Base-by-base conservation (phyloP, 1,140 invertebrate genomes). In the Drosophila sturtevanti region DNA sequence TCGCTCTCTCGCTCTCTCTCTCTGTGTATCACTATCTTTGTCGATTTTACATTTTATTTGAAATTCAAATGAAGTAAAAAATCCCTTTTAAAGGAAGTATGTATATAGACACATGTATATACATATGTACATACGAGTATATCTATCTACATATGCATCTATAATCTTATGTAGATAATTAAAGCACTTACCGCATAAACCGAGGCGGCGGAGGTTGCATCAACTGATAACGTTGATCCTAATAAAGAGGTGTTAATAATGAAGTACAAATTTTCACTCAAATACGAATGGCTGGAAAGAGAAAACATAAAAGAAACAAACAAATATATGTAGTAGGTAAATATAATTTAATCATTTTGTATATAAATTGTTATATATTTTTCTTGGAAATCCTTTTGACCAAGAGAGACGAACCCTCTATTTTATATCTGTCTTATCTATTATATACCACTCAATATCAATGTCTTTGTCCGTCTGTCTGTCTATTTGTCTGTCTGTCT, bases 381-480 rank as follows among this genome's bases (percentile, higher is more conserved):
- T 48, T 21, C 9, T 48, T 48, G 3, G 3, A 21, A 16, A 21
- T 4, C 22, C 1, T 24, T 24, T 24, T 24, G 22, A 4, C 22
- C 22, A 24, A 24, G 22, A 3, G n/a, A n/a, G n/a, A n/a, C n/a
- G n/a, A n/a, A 0, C 27, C 2, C 11, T 56, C 18, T 1, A 4
- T 21, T 5, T 11, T 22, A 5, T 10, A 24, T 24, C 18, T 16
- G 2, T 4, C 21, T 54, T 24, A n/a, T 24, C 12, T 27, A 4
- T n/a, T 16, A 16, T 2, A 1, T 12, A 18, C 55, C 21, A 18
- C 35, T 56, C 22, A 58, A 85, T 86, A 86, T 85, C 81, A 85
- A 85, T 85, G 81, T 78, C 82, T 85, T 38, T 76, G 73, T 77
- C 73, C 72, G 70, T 65, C 59, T 48, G 34, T 31, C 22, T 14